Conservation (phyloP, 1,140 invertebrate species). For the Zaprionus taronus region DNA sequence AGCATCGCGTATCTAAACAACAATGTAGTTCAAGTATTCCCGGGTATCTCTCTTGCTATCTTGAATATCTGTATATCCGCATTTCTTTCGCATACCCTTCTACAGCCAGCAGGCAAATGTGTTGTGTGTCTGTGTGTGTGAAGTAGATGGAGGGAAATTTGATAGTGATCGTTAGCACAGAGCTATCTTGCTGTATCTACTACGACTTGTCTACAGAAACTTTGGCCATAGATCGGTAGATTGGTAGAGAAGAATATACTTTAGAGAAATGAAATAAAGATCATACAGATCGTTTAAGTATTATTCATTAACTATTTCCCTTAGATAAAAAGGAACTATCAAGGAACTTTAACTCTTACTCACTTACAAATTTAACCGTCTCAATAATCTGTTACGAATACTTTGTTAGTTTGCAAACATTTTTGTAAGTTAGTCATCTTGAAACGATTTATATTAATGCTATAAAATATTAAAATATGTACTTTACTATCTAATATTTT, state of each 20-base stretch:
- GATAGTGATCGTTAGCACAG: neutral
- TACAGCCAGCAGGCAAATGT: neutral
- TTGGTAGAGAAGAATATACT: neutral
- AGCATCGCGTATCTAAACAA: slow-evolving; percentile 10
- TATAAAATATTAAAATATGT: no score
- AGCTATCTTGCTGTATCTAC: neutral
- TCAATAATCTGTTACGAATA: no score
- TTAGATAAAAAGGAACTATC: no score
- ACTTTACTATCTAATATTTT: no score
- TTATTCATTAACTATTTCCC: no score
- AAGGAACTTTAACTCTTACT: no score
- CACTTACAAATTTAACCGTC: no score
- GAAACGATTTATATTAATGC: no score
- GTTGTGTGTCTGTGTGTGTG: neutral
- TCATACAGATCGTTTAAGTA: no score
- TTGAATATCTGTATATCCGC: neutral
- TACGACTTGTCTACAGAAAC: neutral
- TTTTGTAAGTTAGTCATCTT: no score
- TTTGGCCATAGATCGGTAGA: neutral
- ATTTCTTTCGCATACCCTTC: neutral
- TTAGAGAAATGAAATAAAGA: neutral
- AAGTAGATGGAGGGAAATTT: neutral
- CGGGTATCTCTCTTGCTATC: neutral
- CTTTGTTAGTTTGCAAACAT: no score
- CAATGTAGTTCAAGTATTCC: neutral